Evolutionary conservation across 2,888 invertebrate species (phyloP), one percentile per base, ranked within the genome.

Genomic region (Hyles lineata): DNA sequence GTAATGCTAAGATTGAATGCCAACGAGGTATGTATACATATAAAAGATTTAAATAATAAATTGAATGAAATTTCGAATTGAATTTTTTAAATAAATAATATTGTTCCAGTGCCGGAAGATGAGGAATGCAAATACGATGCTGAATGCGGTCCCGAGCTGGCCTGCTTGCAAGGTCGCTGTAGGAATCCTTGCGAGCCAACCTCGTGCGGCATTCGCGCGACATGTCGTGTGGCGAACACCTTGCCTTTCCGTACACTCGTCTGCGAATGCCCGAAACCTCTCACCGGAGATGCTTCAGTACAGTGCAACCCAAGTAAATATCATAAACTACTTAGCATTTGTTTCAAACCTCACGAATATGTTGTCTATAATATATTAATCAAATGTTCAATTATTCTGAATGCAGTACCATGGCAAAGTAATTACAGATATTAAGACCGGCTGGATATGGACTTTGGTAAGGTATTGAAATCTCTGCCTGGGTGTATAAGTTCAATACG

Each of bases 201-300:
- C 1, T 98, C 98, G 0, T 98, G 98, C 84, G 98, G 98, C 21
- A 87, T 93, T 58, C 96, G 97, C 85, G 98, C 98, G 0, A 96
- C 97, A 79, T 98, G 98, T 87, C 96, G 96, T 11, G 98, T 98
- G 15, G 96, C 98, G 32, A 97, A 98, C 84, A 98, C 98, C 0
- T 91, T 98, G 77, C 98, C 98, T 8, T 95, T 98, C 91, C 96
- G 98, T 80, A 98, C 98, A 9, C 97, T 98, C 96, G 96, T 97
- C 74, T 98, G 98, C 88, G 96, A 97, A 85, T 98, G 98, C 86
- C 95, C 97, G 76, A 96, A 96, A 75, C 98, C 98, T 76, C 97
- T 96, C 82, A 95, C 97, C 79, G 98, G 98, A 78, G 98, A 98
- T 89, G 98, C 98, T 15, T 97, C 98, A 80, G 96, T 97, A 76